These are phyloP conservation scores for Spermophilus dauricus DNA, from an alignment of 2,113 vertebrate species.

Conservation along the genomic window DNA sequence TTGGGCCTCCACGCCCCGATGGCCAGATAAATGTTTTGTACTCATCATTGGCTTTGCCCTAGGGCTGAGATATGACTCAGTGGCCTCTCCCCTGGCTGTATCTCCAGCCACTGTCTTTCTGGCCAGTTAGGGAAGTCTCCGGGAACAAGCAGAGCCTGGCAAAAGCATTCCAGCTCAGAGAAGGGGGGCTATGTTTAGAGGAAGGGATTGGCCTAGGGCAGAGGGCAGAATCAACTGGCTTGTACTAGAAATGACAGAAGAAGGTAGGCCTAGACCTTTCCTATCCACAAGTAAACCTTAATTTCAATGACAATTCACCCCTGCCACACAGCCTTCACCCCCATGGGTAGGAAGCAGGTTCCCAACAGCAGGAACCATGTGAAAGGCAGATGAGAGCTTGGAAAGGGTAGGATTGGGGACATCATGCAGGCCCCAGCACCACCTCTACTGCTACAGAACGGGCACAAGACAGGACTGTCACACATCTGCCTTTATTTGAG, in stretches of 20 bases:
- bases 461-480: neutral
- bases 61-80: neutral
- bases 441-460: accelerated
- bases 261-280: neutral
- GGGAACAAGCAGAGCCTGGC: neutral
- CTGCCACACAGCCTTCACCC: neutral
- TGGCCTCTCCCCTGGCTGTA: neutral
- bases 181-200: neutral
- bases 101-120: neutral
- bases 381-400: neutral
- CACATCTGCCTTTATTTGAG: slow-evolving; percentile 77
- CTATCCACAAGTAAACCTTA: neutral
- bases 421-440: neutral
- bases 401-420: neutral
- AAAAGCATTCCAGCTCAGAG: neutral
- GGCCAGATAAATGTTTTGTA: neutral
- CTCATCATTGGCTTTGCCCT: neutral
- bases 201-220: neutral
- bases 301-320: neutral
- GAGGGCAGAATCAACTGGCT: neutral
- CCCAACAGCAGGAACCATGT: neutral
- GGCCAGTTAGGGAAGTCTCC: neutral
- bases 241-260: neutral
- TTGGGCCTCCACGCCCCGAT: neutral
- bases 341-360: neutral